phyloP scores from a whole-genome alignment of 2,888 invertebrate genomes.

The Spatulosminthurus flaviceps region DNA sequence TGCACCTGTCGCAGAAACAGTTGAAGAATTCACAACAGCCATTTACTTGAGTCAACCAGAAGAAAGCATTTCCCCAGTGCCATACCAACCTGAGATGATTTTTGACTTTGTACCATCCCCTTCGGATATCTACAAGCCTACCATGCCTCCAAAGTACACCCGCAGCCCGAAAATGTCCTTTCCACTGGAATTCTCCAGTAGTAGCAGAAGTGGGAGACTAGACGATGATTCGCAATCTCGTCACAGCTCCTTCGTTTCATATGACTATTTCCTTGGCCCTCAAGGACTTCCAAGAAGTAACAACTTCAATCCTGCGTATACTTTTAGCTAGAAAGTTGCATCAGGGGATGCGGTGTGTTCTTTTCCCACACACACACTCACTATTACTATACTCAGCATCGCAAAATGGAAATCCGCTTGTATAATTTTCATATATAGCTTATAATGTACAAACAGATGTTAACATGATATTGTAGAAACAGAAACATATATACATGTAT shows the following conservation, averaged over 20 bases:
- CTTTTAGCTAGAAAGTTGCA: background rate
- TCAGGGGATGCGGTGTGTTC: background rate
- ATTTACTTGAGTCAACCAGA: slow-evolving; percentile 20
- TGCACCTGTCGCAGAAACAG: background rate
- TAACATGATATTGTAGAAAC: background rate
- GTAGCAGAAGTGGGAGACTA: background rate
- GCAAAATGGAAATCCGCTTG: background rate
- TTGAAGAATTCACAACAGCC: slow-evolving; percentile 16
- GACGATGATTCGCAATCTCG: background rate
- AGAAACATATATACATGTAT: too few species aligned
- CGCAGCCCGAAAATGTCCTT: background rate
- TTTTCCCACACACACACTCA: background rate
- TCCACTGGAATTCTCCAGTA: background rate
- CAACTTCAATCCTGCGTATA: slow-evolving; percentile 11
- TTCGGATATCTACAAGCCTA: slow-evolving; percentile 14
- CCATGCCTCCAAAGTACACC: background rate
- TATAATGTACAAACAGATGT: background rate
- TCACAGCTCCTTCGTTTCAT: background rate
- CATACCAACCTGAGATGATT: background rate
- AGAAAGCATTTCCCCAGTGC: background rate
- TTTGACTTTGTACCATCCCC: slow-evolving; percentile 13
- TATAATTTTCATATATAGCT: background rate
- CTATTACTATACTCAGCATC: background rate
- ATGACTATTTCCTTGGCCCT: background rate
- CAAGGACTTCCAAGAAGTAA: background rate